Evolutionary conservation across 2,888 invertebrate species (phyloP).

Genomic region (Mimumesa dahlbomi): DNA sequence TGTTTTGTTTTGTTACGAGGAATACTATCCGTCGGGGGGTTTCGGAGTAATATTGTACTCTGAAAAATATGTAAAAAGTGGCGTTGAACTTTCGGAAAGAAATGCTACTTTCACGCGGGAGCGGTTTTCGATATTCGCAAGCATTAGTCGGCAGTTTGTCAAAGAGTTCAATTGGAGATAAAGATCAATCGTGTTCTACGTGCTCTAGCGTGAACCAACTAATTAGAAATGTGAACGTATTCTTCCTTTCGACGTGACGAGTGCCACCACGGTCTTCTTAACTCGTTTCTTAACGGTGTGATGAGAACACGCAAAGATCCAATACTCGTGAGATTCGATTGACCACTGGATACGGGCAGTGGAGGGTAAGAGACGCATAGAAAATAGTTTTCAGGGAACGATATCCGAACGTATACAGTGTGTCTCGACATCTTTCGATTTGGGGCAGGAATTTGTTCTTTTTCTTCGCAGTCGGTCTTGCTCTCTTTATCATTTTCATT

Average conservation of each 20-base stretch:
- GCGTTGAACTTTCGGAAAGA: slow-evolving; percentile 29
- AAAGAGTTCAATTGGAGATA: slow-evolving; percentile 9
- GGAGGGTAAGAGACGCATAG: slow-evolving; percentile 33
- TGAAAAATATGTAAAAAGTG: slow-evolving; percentile 34
- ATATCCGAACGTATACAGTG: slow-evolving; percentile 32
- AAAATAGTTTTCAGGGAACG: slow-evolving; percentile 28
- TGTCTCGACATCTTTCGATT: slow-evolving; percentile 29
- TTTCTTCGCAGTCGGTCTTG: slow-evolving; percentile 21
- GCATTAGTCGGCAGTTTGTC: slow-evolving; percentile 53
- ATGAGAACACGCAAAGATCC: slow-evolving; percentile 35
- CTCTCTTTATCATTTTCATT: slow-evolving; percentile 15
- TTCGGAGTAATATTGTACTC: slow-evolving; percentile 34
- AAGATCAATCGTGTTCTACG: slow-evolving; percentile 35
- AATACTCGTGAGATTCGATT: slow-evolving; percentile 41
- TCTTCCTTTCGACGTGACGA: slow-evolving; percentile 40
- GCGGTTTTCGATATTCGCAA: slow-evolving; percentile 33
- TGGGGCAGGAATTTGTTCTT: slow-evolving; percentile 29
- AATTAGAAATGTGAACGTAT: slow-evolving; percentile 29
- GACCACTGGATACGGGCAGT: slow-evolving; percentile 29
- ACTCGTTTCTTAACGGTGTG: slow-evolving; percentile 21
- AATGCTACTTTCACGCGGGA: slow-evolving; percentile 18
- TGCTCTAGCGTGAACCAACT: slow-evolving; percentile 36
- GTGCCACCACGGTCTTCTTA: slow-evolving; percentile 17
- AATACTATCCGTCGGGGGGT: slow-evolving; percentile 10
- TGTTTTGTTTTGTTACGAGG: no score